Conservation (phyloP, 2,797 vertebrate genomes). For the Thamnophis elegans region DNA sequence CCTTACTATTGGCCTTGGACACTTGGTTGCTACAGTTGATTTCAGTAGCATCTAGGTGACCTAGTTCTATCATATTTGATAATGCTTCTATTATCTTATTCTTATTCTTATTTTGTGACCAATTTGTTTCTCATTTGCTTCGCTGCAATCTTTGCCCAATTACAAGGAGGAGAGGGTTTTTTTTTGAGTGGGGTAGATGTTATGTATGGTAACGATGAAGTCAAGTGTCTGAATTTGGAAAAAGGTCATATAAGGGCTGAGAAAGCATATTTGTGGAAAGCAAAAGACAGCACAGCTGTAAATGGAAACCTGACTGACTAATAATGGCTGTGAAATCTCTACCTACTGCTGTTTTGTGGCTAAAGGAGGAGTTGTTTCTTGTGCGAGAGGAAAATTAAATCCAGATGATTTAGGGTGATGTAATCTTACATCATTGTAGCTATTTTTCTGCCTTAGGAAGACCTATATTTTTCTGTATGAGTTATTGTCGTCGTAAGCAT, state of each 20-base stretch:
- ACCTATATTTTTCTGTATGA: slow-evolving; percentile 28
- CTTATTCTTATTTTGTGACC: background rate
- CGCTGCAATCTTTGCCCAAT: background rate
- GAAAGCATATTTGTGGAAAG: slow-evolving; percentile 52
- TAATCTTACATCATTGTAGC: slow-evolving; percentile 34
- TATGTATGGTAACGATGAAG: background rate
- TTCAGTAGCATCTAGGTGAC: background rate
- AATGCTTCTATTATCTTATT: background rate
- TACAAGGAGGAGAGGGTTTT: background rate
- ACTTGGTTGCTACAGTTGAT: background rate
- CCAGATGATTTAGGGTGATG: slow-evolving; percentile 61
- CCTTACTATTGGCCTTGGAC: background rate
- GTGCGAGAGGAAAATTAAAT: slow-evolving; percentile 53
- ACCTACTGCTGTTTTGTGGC: slow-evolving; percentile 59
- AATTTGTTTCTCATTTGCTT: background rate
- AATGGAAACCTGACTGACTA: slow-evolving; percentile 54
- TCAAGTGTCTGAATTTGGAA: background rate
- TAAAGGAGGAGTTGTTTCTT: slow-evolving; percentile 56
- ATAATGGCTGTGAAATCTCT: slow-evolving; percentile 51
- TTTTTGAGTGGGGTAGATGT: background rate
- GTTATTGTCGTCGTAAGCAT: slow-evolving; percentile 28
- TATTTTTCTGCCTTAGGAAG: slow-evolving; percentile 50
- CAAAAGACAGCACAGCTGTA: slow-evolving; percentile 15
- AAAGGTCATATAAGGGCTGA: slow-evolving; percentile 34
- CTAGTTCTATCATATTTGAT: background rate